Evolutionary conservation across 2,113 vertebrate genomes (phyloP), one percentile per base, ranked within the genome.

Genomic region (Circaetus cinerascens): DNA sequence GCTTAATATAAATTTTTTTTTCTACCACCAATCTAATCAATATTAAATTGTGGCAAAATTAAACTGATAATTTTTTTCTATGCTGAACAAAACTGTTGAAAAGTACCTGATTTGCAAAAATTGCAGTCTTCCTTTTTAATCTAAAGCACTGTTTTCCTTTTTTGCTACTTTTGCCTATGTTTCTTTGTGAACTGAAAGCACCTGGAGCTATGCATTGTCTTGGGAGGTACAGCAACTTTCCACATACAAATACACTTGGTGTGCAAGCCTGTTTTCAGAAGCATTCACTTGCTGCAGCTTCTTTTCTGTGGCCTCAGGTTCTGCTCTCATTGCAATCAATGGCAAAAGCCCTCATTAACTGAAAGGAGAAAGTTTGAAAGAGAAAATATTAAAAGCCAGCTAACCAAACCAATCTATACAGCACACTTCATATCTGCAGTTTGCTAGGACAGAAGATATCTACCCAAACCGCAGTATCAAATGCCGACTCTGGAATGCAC

Each of bases 391-490:
- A 91, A 90, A 48, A 77, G 30, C 53, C 76, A 86, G 57, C 55
- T 95, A 96, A 96, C 57, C 57, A 93, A 94, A 88, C 86, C 8
- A 6, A 66, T 71, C 50, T 84, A 76, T 71, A 43, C 71, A 81
- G 80, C n/a, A 13, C 43, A 56, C 26, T 89, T 93, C 30, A 13
- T 62, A 81, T 95, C 79, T 95, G 75, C 86, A 91, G 57, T 73
- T 74, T 56, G 41, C 92, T 95, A 66, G 56, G 88, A 91, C 87
- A 95, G 93, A 95, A 95, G 73, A 34, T 94, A 94, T 77, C 93
- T 95, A 93, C 94, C 59, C 91, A 97, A 97, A 95, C 94, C 93
- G 96, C 90, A 95, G 14, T 83, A 90, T 95, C 86, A 95, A 91
- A 91, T 89, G 10, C 53, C 73, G 82, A 68, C 53, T 86, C 60